Conservation (phyloP, 2,888 invertebrate species). For the Drosophila macrospina region DNA sequence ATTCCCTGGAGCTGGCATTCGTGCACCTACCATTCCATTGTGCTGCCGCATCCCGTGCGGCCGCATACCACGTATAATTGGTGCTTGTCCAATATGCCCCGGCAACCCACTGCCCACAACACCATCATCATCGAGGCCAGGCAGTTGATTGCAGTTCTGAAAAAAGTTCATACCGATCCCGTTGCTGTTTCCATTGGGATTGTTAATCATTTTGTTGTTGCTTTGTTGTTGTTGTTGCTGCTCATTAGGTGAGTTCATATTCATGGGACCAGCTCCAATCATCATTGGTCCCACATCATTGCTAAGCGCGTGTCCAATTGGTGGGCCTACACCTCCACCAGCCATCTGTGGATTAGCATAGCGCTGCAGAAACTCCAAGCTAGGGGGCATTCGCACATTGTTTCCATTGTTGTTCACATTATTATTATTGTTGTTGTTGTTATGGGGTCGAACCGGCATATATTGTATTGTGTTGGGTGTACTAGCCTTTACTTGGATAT, state of each 20-base stretch:
- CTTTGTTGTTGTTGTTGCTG: conserved; percentile 48
- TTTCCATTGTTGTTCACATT: conserved; percentile 33
- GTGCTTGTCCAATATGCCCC: conserved; percentile 62
- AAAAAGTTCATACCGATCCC: conserved; percentile 78
- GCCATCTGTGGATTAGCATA: conserved; percentile 92
- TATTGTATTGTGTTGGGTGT: conserved; percentile 99
- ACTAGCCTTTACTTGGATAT: conserved; percentile 97
- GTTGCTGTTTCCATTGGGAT: conserved; percentile 43
- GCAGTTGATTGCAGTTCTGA: conserved; percentile 83
- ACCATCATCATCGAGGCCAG: conserved; percentile 79
- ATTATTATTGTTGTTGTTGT: conserved; percentile 71
- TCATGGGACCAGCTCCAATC: conserved; percentile 47
- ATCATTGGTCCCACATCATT: conserved; percentile 47
- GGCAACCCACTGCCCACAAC: conserved; percentile 34
- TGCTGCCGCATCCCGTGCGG: conserved; percentile 86
- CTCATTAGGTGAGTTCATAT: conserved; percentile 60
- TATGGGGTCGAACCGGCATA: conserved; percentile 97
- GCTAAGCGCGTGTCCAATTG: conserved; percentile 39
- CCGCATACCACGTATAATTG: conserved; percentile 86
- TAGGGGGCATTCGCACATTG: conserved; percentile 92
- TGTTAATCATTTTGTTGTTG: conserved; percentile 57
- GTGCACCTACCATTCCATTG: conserved; percentile 56
- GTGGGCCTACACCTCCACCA: conserved; percentile 17
- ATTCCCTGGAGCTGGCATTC: conserved; percentile 59
- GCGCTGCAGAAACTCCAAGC: conserved; percentile 94